Percentiles rank a stretch among this genome's conserved stretches.
Evolutionary conservation across 2,888 invertebrate species (phyloP).

Genomic region (Hemistola chrysoprasaria): DNA sequence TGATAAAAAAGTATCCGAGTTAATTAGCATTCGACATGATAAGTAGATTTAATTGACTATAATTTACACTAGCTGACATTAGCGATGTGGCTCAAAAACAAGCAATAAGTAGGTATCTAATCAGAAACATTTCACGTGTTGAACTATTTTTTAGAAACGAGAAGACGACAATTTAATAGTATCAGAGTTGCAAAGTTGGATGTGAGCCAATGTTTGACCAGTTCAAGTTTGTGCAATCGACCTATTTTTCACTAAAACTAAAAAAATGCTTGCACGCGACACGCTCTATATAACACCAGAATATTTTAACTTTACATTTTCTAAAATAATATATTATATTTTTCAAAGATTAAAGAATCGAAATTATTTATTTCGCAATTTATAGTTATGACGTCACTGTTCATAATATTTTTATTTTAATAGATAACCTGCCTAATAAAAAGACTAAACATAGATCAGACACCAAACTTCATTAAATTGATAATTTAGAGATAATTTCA

Average conservation of each 20-base stretch:
- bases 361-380: not conserved
- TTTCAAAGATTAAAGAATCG: too few relatives aligned
- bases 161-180: conserved; percentile 65
- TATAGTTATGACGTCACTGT: not conserved
- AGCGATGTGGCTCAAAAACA: conserved; percentile 22
- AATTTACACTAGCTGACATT: conserved; percentile 8
- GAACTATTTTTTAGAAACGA: conserved; percentile 43
- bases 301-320: not conserved
- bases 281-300: conserved; percentile 43
- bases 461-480: too few relatives aligned
- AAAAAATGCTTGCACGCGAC: conserved; percentile 66
- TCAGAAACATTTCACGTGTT: conserved; percentile 31
- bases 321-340: too few relatives aligned
- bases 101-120: conserved; percentile 20
- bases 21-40: conserved; percentile 8
- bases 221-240: conserved; percentile 78
- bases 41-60: conserved; percentile 1
- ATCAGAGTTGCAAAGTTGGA: conserved; percentile 68
- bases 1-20: not conserved
- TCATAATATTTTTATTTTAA: not conserved
- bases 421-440: too few relatives aligned
- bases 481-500: too few relatives aligned
- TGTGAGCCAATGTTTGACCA: conserved; percentile 65
- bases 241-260: conserved; percentile 79
- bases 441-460: too few relatives aligned